Percentiles rank a stretch among this genome's conserved stretches.
Conservation (phyloP, 1,140 invertebrate species). For the Arion vulgaris region DNA sequence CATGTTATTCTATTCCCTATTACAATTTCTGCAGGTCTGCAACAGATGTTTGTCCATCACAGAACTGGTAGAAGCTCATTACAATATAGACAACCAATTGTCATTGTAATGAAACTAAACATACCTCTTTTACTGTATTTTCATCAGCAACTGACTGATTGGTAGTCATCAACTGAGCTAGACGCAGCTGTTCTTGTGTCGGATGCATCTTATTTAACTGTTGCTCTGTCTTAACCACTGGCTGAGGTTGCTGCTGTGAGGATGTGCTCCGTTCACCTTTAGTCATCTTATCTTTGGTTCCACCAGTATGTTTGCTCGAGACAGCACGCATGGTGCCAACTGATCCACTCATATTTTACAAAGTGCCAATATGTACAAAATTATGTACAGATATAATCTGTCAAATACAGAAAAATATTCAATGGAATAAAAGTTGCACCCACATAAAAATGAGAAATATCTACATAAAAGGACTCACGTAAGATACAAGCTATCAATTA, state of each 20-base stretch:
- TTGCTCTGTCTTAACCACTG: background rate
- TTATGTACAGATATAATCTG: conserved; percentile 35
- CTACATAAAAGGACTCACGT: too few relatives aligned
- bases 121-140: conserved; percentile 70
- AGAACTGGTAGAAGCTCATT: too few relatives aligned
- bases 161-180: conserved; percentile 59
- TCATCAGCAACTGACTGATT: conserved; percentile 51
- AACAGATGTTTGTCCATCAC: too few relatives aligned
- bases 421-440: too few relatives aligned
- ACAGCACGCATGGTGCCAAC: conserved; percentile 40
- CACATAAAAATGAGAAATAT: too few relatives aligned
- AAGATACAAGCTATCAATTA: too few relatives aligned
- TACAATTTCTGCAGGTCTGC: too few relatives aligned
- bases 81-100: too few relatives aligned
- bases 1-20: too few relatives aligned
- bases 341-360: conserved; percentile 40
- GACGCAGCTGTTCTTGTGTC: conserved; percentile 60
- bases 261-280: conserved; percentile 10
- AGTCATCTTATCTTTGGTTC: conserved; percentile 26
- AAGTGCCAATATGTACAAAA: conserved; percentile 31
- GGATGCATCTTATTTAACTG: conserved; percentile 48
- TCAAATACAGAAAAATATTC: background rate
- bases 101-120: conserved; percentile 74
- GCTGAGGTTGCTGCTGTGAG: conserved; percentile 1
- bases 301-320: conserved; percentile 21